Evolutionary conservation across 1,140 invertebrate species (phyloP), one percentile per base, ranked within the genome.

Genomic region (Drosophila funebris): DNA sequence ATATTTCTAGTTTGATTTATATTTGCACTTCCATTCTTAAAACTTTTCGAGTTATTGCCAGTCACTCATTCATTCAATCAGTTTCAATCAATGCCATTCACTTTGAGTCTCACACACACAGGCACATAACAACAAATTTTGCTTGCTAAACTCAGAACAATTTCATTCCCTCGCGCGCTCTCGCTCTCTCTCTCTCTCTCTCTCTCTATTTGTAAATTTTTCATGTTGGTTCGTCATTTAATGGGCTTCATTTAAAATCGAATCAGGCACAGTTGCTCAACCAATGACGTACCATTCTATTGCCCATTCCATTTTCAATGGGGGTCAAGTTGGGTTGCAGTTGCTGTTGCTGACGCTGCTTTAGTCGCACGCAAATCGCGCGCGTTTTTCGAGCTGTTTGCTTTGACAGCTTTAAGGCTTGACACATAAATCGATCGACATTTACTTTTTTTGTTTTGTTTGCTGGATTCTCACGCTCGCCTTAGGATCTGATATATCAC

Each of bases 371-470:
- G 71, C 71, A 44, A 73, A 61, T 56, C 68, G 58, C 53, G 52
- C 68, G 60, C 44, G 20, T 53, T 67, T 75, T 75, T 48, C 29
- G 57, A 48, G 50, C 11, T 33, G 31, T 33, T 33, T 33, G 63
- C 29, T 60, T 68, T 66, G 44, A 31, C 58, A 57, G 61, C 76
- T 72, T 68, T 73, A 53, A 58, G 27, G 14, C 29, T 52, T 64
- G 69, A 41, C 62, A 58, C 52, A 63, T 58, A 63, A 80, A 73
- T 85, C 77, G 73, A 76, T 80, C 41, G 73, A 63, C 76, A 82
- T 62, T 77, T 73, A 22, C n/a, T n/a, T n/a, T n/a, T n/a, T n/a
- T n/a, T 41, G 41, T 16, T 16, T 18, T 60, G 39, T 52, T n/a
- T 52, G 53, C 14, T 18, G 43, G 24, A 8, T 50, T 36, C 53